Evolutionary conservation across 2,797 vertebrate species (phyloP), one percentile per base, ranked within the genome.

Genomic region (Danio albolineatus): DNA sequence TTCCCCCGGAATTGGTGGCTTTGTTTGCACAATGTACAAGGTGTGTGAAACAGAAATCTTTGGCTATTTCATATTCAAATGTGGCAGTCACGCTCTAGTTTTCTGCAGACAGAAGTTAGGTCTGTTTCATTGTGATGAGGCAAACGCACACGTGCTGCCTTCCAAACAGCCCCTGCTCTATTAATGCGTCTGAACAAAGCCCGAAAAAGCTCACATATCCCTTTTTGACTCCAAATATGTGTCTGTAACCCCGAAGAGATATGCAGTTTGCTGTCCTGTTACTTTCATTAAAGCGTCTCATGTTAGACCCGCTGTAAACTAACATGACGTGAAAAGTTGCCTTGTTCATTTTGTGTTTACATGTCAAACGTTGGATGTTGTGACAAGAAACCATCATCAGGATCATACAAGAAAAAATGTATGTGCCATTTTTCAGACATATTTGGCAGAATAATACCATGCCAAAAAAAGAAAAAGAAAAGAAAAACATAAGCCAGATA

Each of bases 21-120:
- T 94, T 94, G 93, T 93, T 91, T 89, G 86, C 89, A 86, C 87
- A 90, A 89, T 88, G 89, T 87, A 90, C 90, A 93, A 92, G 92
- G 91, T 93, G 93, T 92, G 91, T 90, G 89, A 92, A 91, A 93
- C 89, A 82, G 90, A 81, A 91, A 93, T 92, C 90, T 92, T 90
- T 90, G 85, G 87, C 91, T 85, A 87, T 92, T 94, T 93, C 92
- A 92, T 92, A 94, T 94, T 94, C 91, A 93, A 94, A 95, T 93
- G 89, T 82, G 86, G 89, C 90, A 91, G 92, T 93, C 93, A 94
- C 84, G 92, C 92, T 93, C 88, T 76, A 91, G 89, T 92, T 93
- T 84, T 91, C 88, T 83, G 88, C 85, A 83, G 86, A 85, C 86
- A 86, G 86, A 92, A 92, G 90, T 91, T 92, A 87, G 83, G 86